Conservation (phyloP, 92 coral and sea anemone species). For the Phenganax subtilis region DNA sequence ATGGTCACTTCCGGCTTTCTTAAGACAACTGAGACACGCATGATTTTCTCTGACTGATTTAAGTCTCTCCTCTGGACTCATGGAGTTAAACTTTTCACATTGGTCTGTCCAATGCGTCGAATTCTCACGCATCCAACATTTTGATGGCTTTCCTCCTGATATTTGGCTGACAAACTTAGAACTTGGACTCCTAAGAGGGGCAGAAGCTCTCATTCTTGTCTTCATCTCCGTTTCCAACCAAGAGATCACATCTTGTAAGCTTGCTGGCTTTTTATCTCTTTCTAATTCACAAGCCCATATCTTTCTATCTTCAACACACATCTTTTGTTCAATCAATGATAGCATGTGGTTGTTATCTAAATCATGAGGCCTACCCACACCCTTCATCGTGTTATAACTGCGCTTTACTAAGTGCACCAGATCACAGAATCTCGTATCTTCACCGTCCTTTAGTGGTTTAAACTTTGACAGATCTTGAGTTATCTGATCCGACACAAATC, state of each 20-base stretch:
- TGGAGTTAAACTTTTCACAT: neutral
- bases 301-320: no score
- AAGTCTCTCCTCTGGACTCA: neutral
- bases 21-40: constrained; percentile 36
- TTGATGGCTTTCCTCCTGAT: neutral
- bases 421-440: constrained; percentile 11
- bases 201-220: no score
- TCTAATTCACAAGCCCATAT: no score
- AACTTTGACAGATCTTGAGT: neutral
- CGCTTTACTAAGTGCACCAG: neutral
- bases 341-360: no score
- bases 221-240: no score
- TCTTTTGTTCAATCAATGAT: no score
- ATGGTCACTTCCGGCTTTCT: constrained; percentile 47
- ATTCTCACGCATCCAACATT: neutral
- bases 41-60: neutral
- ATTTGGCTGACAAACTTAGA: no score
- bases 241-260: no score
- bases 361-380: no score
- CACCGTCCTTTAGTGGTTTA: neutral
- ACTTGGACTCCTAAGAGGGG: no score
- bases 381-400: no score
- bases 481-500: neutral
- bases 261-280: no score
- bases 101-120: neutral